phyloP scores from a whole-genome alignment of 2,113 vertebrate genomes.

The Seriola dumerili region DNA sequence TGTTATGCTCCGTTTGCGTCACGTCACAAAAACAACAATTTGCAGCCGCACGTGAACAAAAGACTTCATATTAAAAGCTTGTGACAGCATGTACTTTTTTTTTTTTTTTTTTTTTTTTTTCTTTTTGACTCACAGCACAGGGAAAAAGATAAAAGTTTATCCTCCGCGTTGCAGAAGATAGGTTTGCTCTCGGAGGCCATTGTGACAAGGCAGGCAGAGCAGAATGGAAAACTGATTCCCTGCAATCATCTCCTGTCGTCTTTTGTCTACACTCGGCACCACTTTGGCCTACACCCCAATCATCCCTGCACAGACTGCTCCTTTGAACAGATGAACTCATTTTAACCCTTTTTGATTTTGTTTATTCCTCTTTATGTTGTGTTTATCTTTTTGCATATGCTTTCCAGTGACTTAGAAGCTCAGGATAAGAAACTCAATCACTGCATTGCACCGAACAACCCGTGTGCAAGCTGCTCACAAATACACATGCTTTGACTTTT shows the following conservation, averaged over 20 bases:
- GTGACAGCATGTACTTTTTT: constrained; percentile 54
- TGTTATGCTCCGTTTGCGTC: constrained; percentile 56
- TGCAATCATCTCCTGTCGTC: constrained; percentile 75
- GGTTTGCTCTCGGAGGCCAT: constrained; percentile 53
- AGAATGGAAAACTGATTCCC: constrained; percentile 73
- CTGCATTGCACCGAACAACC: constrained; percentile 5
- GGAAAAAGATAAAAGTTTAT: constrained; percentile 54
- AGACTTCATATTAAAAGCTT: constrained; percentile 74
- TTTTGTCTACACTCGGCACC: constrained; percentile 61
- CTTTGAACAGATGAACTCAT: constrained; percentile 60
- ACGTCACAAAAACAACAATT: constrained; percentile 75
- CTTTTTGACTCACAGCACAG: constrained; percentile 21
- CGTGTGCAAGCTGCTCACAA: constrained; percentile 20
- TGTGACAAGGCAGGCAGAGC: constrained; percentile 57
- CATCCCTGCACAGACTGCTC: constrained; percentile 45
- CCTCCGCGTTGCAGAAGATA: constrained; percentile 43
- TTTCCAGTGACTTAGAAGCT: constrained; percentile 55
- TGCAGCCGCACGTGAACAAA: constrained; percentile 66
- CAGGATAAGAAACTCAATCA: constrained; percentile 41
- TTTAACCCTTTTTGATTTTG: constrained; percentile 74
- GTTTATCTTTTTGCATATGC: constrained; percentile 59
- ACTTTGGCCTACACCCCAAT: constrained; percentile 63
- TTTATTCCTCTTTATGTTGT: constrained; percentile 68
- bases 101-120: neutral
- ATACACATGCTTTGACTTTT: constrained; percentile 51